Base-by-base conservation (phyloP, 2,113 vertebrate species). In the Nematolebias whitei region DNA sequence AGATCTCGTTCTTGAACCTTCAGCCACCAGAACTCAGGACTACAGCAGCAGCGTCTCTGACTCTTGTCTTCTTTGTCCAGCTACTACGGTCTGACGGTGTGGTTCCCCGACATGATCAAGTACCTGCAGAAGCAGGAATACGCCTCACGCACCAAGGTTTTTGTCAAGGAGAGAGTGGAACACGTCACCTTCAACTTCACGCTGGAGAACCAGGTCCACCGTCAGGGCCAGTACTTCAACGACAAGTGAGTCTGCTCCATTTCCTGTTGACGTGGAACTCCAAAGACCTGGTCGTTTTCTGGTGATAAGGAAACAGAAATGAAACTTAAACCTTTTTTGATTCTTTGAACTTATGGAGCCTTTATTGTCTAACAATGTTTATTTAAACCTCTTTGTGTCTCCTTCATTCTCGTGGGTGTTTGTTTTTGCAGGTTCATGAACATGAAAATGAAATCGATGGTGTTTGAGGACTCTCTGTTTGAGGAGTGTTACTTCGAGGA, bases 21-120 rank as follows among this genome's bases (percentile, higher is more conserved):
- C 1, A 4, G 26, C 26, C 7, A 7, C 7, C 7, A 29, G 26
- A 29, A 29, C 26, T 29, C 26, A 29, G 26, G 26, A 29, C 26
- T n/a, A n/a, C 26, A 1, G 9, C 32, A 35, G 10, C 32, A 10
- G 10, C 32, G 20, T 13, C 10, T 23, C 24, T 24, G 49, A 35
- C 9, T 13, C 32, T 38, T 18, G 20, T 19, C 45, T 23, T 14
- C 47, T 60, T 52, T 45, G 16, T 2, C 0, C 79, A 99, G 97
- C 83, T 99, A 99, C 91, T 99, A 98, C 0, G 97, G 97, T 26
- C 83, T 99, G 86, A 99, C 96, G 0, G 96, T 99, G 29, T 99
- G 97, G 96, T 98, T 99, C 88, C 97, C 97, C 0, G 97, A 99
- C 91, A 98, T 98, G 96, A 99, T 99, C 73, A 98, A 98, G 84